phyloP scores from a whole-genome alignment of 1,140 invertebrate species.

The Temnothorax curvispinosus region DNA sequence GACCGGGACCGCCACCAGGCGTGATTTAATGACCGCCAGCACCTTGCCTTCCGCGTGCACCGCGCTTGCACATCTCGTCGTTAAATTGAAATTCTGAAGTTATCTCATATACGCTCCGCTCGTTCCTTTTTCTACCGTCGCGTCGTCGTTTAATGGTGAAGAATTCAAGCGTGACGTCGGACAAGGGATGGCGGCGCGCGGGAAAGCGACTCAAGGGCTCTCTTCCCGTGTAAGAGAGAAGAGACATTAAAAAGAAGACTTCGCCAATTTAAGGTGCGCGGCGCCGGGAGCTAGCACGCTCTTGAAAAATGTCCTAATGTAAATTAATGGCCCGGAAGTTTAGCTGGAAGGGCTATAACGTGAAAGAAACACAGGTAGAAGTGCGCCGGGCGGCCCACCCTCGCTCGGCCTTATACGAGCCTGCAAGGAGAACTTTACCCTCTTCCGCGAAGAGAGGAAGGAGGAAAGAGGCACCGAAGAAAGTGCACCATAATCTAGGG shows the following conservation, averaged over 20 bases:
- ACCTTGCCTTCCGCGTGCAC: slow-evolving; percentile 41
- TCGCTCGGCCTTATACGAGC: slow-evolving; percentile 48
- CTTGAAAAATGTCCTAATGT: slow-evolving; percentile 81
- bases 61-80: slow-evolving; percentile 18
- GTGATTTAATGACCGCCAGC: slow-evolving; percentile 51
- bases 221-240: slow-evolving; percentile 18
- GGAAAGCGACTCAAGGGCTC: slow-evolving; percentile 52
- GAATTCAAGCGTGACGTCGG: slow-evolving; percentile 68
- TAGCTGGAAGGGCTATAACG: slow-evolving; percentile 66
- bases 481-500: slow-evolving; percentile 74
- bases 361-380: slow-evolving; percentile 72
- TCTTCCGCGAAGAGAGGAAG: slow-evolving; percentile 21
- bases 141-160: slow-evolving; percentile 66
- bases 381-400: background rate
- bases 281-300: slow-evolving; percentile 58
- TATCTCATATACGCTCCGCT: slow-evolving; percentile 55
- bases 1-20: slow-evolving; percentile 35
- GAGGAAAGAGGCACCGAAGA: slow-evolving; percentile 14
- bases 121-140: slow-evolving; percentile 47
- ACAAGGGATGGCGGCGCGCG: slow-evolving; percentile 35
- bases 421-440: slow-evolving; percentile 62
- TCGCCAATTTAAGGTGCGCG: slow-evolving; percentile 72
- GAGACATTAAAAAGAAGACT: slow-evolving; percentile 69
- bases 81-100: slow-evolving; percentile 61
- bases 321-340: slow-evolving; percentile 82